Evolutionary conservation across 2,113 vertebrate genomes (phyloP).

Genomic region (Cairina moschata): DNA sequence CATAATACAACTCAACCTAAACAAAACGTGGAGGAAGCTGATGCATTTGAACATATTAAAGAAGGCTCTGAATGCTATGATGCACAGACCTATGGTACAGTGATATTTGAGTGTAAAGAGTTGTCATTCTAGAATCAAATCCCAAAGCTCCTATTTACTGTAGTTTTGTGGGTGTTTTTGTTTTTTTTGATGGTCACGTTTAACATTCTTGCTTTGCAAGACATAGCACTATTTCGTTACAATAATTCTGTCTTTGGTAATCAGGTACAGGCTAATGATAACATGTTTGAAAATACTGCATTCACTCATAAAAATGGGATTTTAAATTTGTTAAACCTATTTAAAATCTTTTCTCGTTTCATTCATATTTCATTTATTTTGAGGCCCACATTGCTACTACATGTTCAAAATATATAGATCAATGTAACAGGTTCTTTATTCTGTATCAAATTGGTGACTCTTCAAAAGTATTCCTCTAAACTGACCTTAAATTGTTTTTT

Average conservation of each 20-base stretch:
- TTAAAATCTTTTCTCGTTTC: background rate
- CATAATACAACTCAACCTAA: slow-evolving; percentile 57
- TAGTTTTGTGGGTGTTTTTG: background rate
- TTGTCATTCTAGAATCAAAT: background rate
- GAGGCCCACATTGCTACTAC: background rate
- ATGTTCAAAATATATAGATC: background rate
- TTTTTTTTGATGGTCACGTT: background rate
- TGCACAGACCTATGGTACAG: slow-evolving; percentile 90
- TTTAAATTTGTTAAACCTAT: background rate
- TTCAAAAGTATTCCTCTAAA: background rate
- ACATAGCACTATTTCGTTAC: background rate
- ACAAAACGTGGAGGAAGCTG: slow-evolving; percentile 76
- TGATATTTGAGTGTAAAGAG: background rate
- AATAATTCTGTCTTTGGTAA: background rate
- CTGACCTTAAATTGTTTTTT: background rate
- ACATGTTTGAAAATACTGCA: background rate
- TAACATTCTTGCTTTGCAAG: background rate
- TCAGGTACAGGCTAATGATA: background rate
- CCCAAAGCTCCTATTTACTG: background rate
- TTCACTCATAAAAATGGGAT: background rate
- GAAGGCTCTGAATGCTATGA: slow-evolving; percentile 84
- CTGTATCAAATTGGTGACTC: background rate
- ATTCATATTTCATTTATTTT: background rate
- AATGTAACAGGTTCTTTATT: background rate
- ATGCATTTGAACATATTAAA: slow-evolving; percentile 90